Conservation (phyloP, 2,113 vertebrate genomes). For the Pipra filicauda region DNA sequence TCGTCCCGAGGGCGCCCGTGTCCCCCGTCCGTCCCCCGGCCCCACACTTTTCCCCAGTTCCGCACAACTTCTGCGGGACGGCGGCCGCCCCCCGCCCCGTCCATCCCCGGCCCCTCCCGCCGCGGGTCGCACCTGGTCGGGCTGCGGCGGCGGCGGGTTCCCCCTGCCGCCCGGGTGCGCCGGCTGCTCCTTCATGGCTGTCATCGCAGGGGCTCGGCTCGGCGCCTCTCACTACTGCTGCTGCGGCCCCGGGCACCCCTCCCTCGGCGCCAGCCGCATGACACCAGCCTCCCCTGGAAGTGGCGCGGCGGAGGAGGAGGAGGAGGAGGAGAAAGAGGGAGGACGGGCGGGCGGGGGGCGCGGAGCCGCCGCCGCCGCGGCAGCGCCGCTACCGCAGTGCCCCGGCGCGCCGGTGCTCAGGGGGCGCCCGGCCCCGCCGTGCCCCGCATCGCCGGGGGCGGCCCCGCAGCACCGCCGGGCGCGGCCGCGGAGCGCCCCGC, state of each 20-base stretch:
- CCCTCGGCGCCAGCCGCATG: constrained; percentile 63
- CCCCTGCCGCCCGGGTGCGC: constrained; percentile 73
- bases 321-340: constrained; percentile 7
- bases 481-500: too few relatives aligned
- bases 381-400: too few relatives aligned
- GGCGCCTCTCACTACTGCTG: constrained; percentile 54
- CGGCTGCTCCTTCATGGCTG: constrained; percentile 85
- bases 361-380: neutral
- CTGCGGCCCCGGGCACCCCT: constrained; percentile 64
- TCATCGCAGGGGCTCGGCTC: constrained; percentile 75
- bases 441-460: too few relatives aligned
- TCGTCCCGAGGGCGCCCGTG: constrained; percentile 3
- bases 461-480: too few relatives aligned
- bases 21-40: neutral
- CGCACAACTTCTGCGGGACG: constrained; percentile 25
- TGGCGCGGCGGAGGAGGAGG: constrained; percentile 30
- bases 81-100: neutral
- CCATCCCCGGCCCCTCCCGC: neutral
- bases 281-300: constrained; percentile 62
- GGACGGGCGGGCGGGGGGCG: neutral
- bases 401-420: too few relatives aligned
- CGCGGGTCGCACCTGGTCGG: constrained; percentile 79
- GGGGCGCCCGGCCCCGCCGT: too few relatives aligned
- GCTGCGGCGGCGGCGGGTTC: constrained; percentile 69
- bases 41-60: neutral